These are phyloP conservation scores for Brachionichthys hirsutus DNA, from an alignment of 2,113 vertebrate genomes.

Conservation along the genomic window DNA sequence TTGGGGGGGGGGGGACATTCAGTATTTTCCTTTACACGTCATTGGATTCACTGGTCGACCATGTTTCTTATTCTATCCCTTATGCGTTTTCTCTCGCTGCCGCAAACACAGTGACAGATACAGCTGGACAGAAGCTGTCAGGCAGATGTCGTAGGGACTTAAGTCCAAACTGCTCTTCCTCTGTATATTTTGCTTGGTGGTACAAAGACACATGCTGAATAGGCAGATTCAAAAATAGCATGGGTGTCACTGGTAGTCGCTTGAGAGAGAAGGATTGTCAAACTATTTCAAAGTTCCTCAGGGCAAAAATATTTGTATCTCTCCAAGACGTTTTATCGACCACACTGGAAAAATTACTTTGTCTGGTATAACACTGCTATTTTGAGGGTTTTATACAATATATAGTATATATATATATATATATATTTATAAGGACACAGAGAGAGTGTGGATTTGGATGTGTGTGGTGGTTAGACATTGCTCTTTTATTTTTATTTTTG, in stretches of 20 bases:
- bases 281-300: conserved; percentile 42
- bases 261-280: conserved; percentile 44
- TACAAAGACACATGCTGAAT: conserved; percentile 47
- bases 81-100: conserved; percentile 7
- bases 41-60: conserved; percentile 14
- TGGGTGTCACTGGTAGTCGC: conserved; percentile 43
- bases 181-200: conserved; percentile 73
- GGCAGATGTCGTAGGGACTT: conserved; percentile 73
- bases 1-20: conserved; percentile 13
- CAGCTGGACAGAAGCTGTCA: conserved; percentile 75
- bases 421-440: not conserved
- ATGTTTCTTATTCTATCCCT: conserved; percentile 11
- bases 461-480: no score
- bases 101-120: conserved; percentile 46
- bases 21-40: conserved; percentile 22
- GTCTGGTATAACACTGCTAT: conserved; percentile 60
- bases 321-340: conserved; percentile 64
- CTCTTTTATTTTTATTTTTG: conserved; percentile 15
- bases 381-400: conserved; percentile 38
- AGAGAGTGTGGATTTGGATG: no score
- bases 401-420: conserved; percentile 27
- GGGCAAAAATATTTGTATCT: conserved; percentile 64
- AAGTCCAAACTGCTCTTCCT: conserved; percentile 65
- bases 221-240: conserved; percentile 45
- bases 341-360: conserved; percentile 64